phyloP scores from a whole-genome alignment of 2,113 vertebrate species.

The Phoxinus phoxinus region DNA sequence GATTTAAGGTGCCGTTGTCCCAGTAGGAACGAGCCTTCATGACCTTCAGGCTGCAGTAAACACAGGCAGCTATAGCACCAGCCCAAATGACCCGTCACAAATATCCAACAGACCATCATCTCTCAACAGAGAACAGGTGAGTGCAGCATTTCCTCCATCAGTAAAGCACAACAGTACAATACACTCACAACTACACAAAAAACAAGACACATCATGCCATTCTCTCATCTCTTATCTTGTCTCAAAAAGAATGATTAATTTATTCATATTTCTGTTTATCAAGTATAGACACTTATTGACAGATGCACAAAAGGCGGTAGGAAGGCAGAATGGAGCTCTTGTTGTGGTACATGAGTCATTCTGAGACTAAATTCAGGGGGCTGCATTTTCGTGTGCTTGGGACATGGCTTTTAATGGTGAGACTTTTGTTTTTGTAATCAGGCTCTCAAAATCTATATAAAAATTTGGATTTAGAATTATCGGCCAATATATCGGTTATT shows the following conservation, averaged over 20 bases:
- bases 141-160: background rate
- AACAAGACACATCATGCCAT: background rate
- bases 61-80: slow-evolving; percentile 16
- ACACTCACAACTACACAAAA: background rate
- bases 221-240: background rate
- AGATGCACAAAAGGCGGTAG: slow-evolving; percentile 17
- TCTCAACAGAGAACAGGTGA: slow-evolving; percentile 1
- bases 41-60: slow-evolving; percentile 50
- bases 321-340: slow-evolving; percentile 26
- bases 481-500: no score
- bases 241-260: background rate
- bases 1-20: slow-evolving; percentile 50
- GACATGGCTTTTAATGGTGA: no score
- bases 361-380: background rate
- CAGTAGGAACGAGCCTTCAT: slow-evolving; percentile 23
- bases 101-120: slow-evolving; percentile 44
- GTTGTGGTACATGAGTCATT: slow-evolving; percentile 20
- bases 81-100: slow-evolving; percentile 36
- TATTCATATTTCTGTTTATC: background rate
- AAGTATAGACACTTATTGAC: slow-evolving; percentile 17
- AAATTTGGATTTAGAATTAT: no score
- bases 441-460: no score
- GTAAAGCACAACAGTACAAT: slow-evolving; percentile 4
- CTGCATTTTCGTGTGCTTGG: background rate
- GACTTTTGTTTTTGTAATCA: no score